Evolutionary conservation across 2,888 invertebrate species (phyloP), one percentile per base, ranked within the genome.

Genomic region (Apotomis turbidana): DNA sequence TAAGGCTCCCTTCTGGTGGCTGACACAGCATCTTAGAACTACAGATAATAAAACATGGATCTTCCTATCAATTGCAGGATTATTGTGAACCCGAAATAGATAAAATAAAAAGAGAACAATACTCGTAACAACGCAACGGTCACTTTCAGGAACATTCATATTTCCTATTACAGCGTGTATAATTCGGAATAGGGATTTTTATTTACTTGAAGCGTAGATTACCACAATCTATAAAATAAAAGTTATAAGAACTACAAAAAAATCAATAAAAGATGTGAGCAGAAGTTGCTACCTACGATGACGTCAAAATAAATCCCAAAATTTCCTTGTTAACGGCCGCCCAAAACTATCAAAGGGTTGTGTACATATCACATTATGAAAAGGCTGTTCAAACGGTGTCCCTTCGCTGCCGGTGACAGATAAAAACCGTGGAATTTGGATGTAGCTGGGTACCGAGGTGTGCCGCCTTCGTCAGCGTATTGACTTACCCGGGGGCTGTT

Each of bases 391-490:
- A 85, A 61, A 85, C 73, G 70, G 15, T 68, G 73, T 57, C 64
- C 64, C 86, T 83, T 84, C 80, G 79, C 87, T 91, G 91, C 78
- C 80, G 79, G 84, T 90, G 90, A 90, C 90, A 91, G 91, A 91
- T 91, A 90, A 91, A 91, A 91, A 90, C 87, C 81, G 83, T 81
- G 79, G 83, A 81, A 85, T 83, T 86, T 83, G 83, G 80, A 77
- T 80, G 83, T 79, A 80, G 79, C 78, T 81, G 80, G 82, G 8
- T 27, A 8, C 61, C 79, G 83, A 87, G 88, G 87, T 87, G 85
- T 85, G 85, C 87, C 86, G 86, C 84, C 90, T 87, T 87, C 88
- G 90, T 93, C 93, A 93, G 91, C 92, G 87, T 92, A 91, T 93
- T 92, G 91, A 84, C 91, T 86, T 86, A 87, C 89, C 92, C 90